Evolutionary conservation across 2,888 invertebrate genomes (phyloP), one percentile per base, ranked within the genome.

Genomic region (Zaprionus bogoriensis): DNA sequence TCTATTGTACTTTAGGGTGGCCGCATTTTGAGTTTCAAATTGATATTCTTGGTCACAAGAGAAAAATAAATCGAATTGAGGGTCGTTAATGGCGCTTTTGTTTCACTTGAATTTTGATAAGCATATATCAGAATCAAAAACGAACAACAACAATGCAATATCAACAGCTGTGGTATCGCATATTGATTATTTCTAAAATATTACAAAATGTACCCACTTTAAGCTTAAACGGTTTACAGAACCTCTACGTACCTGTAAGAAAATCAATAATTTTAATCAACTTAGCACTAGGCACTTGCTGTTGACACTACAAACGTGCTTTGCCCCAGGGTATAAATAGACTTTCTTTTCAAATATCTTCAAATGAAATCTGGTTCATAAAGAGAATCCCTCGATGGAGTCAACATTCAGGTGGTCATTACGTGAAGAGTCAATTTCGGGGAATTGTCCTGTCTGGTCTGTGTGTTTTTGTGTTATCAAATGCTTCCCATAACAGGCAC

Each of bases 361-460:
- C 14, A 23, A 12, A 28, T 23, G 12, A 50, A 67, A 71, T 68
- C 68, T 73, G 39, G 28, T 10, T 20, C 42, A 53, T 68, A 57
- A 71, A 73, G 45, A 44, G 46, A 30, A 14, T 27, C 36, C 4
- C 28, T 48, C 36, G 12, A 46, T 20, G 63, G 38, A 28, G 39
- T 53, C 32, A 19, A 20, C 53, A 51, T 39, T 73, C 71, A 71
- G 71, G 71, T 71, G 65, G 69, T 67, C 53, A 72, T 72, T 68
- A 72, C 25, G 47, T 64, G 72, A 73, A 72, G 72, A 75, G 77
- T 70, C 75, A 76, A 77, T 76, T 76, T 76, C 64, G 38, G 58
- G 42, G 57, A 58, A 74, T 74, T 62, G 74, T 58, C 27, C 23
- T 61, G 69, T 69, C 45, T 74, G 55, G 48, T 41, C 50, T 54